Evolutionary conservation across 2,797 vertebrate genomes (phyloP).

Genomic region (Paedocypris micromegethes): DNA sequence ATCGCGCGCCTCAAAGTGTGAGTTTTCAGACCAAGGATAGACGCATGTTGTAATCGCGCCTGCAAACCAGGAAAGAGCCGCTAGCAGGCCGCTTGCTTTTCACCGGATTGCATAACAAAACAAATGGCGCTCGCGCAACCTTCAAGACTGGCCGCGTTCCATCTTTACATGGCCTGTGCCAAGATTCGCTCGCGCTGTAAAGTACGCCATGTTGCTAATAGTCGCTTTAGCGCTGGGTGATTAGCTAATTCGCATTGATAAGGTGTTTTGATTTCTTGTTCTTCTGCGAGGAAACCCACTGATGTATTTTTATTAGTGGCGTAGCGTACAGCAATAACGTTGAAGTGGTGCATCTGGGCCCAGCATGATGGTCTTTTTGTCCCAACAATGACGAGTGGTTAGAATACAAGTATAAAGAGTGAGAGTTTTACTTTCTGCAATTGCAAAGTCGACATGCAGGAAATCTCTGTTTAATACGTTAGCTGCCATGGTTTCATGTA

Average conservation of each 20-base stretch:
- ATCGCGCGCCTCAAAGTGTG: conserved; percentile 47
- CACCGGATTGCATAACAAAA: conserved; percentile 68
- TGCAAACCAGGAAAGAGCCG: conserved; percentile 54
- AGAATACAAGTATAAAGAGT: too few relatives aligned
- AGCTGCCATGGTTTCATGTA: conserved; percentile 5
- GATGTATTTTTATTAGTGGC: conserved; percentile 30
- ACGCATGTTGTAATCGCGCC: conserved; percentile 50
- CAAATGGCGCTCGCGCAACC: conserved; percentile 57
- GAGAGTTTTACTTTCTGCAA: too few relatives aligned
- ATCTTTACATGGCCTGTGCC: conserved; percentile 61
- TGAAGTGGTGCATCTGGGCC: conserved; percentile 62
- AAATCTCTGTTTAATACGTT: not conserved
- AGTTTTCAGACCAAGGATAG: conserved; percentile 49
- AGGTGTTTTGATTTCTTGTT: conserved; percentile 58
- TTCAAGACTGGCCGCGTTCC: conserved; percentile 68
- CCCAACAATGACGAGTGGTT: too few relatives aligned
- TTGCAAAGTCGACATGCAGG: too few relatives aligned
- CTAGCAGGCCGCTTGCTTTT: conserved; percentile 48
- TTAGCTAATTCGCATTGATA: conserved; percentile 64
- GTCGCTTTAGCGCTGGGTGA: conserved; percentile 59
- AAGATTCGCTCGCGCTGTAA: conserved; percentile 69
- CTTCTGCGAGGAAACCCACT: conserved; percentile 33
- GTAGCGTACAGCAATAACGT: conserved; percentile 52
- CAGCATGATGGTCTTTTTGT: conserved; percentile 58
- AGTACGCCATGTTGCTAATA: conserved; percentile 64